Evolutionary conservation across 2,888 invertebrate genomes (phyloP).

Genomic region (Cheilosia urbana): DNA sequence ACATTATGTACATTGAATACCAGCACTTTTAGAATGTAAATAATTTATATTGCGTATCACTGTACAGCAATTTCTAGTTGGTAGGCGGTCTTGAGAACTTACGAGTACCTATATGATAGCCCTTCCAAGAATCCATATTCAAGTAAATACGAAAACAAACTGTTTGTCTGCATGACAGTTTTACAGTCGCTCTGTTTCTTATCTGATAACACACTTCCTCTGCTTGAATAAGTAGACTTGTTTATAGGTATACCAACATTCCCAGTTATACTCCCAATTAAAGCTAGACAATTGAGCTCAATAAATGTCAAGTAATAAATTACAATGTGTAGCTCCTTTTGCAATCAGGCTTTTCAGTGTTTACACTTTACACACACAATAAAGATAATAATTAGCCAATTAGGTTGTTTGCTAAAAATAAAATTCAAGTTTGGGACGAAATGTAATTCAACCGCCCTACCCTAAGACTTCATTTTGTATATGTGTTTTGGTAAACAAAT

Average conservation of each 20-base stretch:
- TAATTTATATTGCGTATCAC: too few species aligned
- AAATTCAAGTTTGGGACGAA: slow-evolving; percentile 3
- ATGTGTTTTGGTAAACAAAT: slow-evolving; percentile 31
- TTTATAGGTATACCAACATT: not conserved
- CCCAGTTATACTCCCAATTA: not conserved
- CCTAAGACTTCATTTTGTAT: not conserved
- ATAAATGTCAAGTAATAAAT: slow-evolving; percentile 4
- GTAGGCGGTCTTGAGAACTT: too few species aligned
- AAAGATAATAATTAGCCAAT: slow-evolving; percentile 6
- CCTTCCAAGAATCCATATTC: too few species aligned
- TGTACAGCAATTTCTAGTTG: too few species aligned
- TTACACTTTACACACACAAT: not conserved
- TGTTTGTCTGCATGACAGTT: not conserved
- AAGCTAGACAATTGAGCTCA: not conserved
- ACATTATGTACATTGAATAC: too few species aligned
- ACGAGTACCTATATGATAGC: too few species aligned
- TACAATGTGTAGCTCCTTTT: slow-evolving; percentile 13
- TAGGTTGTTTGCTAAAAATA: slow-evolving; percentile 37
- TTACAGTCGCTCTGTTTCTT: not conserved
- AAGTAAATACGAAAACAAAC: not conserved
- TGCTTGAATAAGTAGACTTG: not conserved
- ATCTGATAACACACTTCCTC: slow-evolving; percentile 20
- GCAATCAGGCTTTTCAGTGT: slow-evolving; percentile 1
- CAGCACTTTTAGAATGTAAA: too few species aligned
- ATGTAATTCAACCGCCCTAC: slow-evolving; percentile 1